Base-by-base conservation (phyloP, 2,113 vertebrate species). In the Sinocyclocheilus grahami region DNA sequence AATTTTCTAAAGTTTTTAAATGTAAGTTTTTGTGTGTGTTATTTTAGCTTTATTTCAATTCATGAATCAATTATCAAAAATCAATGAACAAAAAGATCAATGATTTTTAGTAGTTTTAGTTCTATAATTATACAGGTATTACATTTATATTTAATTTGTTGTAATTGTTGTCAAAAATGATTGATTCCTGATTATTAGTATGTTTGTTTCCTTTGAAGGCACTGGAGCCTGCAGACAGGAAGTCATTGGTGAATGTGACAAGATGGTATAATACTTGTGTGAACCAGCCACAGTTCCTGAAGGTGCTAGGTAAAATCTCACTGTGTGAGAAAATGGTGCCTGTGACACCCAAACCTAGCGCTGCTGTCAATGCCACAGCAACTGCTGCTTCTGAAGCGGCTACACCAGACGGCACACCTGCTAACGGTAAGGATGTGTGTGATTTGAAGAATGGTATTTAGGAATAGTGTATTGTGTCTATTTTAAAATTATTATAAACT, bases 231-330 rank as follows among this genome's bases (percentile, higher is more conserved):
- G 69, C 91, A 27, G 93, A 94, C 74, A 95, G 96, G 82, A 91
- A 89, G 33, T 87, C 91, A 10, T 88, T 96, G 91, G 90, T 91
- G 55, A 97, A 96, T 12, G 93, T 97, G 22, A 95, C 95, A 18
- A 95, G 97, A 82, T 98, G 97, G 97, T 98, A 97, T 87, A 90
- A 92, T 62, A 97, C 96, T 0, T 97, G 96, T 89, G 90, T 96
- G 67, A 95, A 95, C 84, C 97, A 98, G 92, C 96, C 96, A n/a
- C 94, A 96, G 90, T 97, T 97, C 83, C 87, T 95, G 14, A 95
- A 95, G 3, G 95, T 97, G 60, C 87, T 97, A 76, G 96, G 96
- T 20, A 92, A 95, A 27, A 91, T 96, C 75, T 63, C 60, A 46
- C 89, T 96, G 4, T 96, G 92, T 90, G 95, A 95, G 84, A 95